A percentile compares a stretch with the other conserved stretches of the same genome.
Evolutionary conservation across 2,113 vertebrate genomes (phyloP).

Genomic region (Lampris megalopsis): DNA sequence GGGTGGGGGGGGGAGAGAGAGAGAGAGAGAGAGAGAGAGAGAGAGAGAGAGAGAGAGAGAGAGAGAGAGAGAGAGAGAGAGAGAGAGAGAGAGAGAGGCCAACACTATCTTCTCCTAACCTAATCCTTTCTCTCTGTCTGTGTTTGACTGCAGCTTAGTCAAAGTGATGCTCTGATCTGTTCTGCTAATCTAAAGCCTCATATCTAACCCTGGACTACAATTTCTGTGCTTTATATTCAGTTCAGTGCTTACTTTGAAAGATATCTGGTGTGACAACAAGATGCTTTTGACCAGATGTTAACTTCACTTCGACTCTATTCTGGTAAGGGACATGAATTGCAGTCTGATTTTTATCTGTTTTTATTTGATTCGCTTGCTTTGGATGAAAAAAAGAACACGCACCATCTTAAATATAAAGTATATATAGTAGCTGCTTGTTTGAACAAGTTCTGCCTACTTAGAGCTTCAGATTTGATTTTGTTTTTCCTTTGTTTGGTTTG

Average conservation of each 20-base stretch:
- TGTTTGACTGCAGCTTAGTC: constrained; percentile 11
- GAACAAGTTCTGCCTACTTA: too few relatives aligned
- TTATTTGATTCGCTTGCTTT: not conserved
- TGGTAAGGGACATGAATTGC: constrained; percentile 59
- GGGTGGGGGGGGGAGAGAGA: not conserved
- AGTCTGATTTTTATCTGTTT: constrained; percentile 11
- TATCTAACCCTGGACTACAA: constrained; percentile 1
- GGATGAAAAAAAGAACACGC: not conserved
- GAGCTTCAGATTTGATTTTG: too few relatives aligned
- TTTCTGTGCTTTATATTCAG: not conserved
- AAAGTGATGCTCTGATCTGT: constrained; percentile 41
- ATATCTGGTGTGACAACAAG: not conserved
- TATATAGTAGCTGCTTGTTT: too few relatives aligned
- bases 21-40: not conserved
- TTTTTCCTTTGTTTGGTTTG: too few relatives aligned
- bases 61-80: constrained; percentile 31
- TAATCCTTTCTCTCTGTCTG: constrained; percentile 51
- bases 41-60: not conserved
- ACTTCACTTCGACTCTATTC: constrained; percentile 35
- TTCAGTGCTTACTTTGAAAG: constrained; percentile 2
- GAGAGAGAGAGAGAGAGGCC: constrained; percentile 27
- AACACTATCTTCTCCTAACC: constrained; percentile 29
- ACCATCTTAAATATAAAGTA: not conserved
- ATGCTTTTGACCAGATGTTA: constrained; percentile 10
- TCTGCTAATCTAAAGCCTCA: not conserved